phyloP scores from a whole-genome alignment of 1,140 invertebrate species.

The Sipha flava region DNA sequence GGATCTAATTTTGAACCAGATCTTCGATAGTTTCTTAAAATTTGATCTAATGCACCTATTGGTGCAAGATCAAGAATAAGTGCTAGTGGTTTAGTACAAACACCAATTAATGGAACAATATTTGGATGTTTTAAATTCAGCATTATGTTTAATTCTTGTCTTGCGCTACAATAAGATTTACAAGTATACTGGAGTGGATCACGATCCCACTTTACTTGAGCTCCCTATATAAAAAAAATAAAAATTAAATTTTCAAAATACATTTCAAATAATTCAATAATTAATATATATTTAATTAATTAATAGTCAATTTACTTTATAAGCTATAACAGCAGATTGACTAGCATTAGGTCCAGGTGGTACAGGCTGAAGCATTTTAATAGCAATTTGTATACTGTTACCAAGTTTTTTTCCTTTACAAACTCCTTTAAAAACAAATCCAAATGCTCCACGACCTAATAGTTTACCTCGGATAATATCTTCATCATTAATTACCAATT shows the following conservation, averaged over 20 bases:
- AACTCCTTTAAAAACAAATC: slow-evolving; percentile 84
- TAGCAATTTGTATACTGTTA: slow-evolving; percentile 66
- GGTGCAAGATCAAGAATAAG: slow-evolving; percentile 86
- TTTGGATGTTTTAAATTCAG: slow-evolving; percentile 76
- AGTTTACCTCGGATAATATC: slow-evolving; percentile 68
- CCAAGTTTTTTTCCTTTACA: slow-evolving; percentile 56
- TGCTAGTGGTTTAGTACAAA: slow-evolving; percentile 42
- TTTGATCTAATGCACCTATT: slow-evolving; percentile 74
- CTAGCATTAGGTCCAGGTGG: slow-evolving; percentile 71
- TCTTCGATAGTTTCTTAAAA: slow-evolving; percentile 71
- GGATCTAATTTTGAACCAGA: slow-evolving; percentile 72
- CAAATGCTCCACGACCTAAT: slow-evolving; percentile 93
- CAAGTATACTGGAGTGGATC: slow-evolving; percentile 85
- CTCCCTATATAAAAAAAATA: slow-evolving; percentile 49
- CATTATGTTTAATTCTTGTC: slow-evolving; percentile 88
- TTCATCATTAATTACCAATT: slow-evolving; percentile 68
- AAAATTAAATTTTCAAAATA: not conserved
- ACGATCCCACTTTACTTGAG: slow-evolving; percentile 79
- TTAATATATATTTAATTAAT: not conserved
- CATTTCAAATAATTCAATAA: slow-evolving; percentile 11
- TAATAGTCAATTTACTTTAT: slow-evolving; percentile 52
- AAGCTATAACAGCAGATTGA: slow-evolving; percentile 64
- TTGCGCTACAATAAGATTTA: slow-evolving; percentile 87
- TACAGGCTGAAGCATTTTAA: slow-evolving; percentile 92
- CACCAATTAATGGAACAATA: slow-evolving; percentile 79